Percentiles rank a stretch among this genome's conserved stretches.
These are phyloP conservation scores for Thalpophila matura DNA, from an alignment of 2,888 invertebrate species.

Conservation along the genomic window DNA sequence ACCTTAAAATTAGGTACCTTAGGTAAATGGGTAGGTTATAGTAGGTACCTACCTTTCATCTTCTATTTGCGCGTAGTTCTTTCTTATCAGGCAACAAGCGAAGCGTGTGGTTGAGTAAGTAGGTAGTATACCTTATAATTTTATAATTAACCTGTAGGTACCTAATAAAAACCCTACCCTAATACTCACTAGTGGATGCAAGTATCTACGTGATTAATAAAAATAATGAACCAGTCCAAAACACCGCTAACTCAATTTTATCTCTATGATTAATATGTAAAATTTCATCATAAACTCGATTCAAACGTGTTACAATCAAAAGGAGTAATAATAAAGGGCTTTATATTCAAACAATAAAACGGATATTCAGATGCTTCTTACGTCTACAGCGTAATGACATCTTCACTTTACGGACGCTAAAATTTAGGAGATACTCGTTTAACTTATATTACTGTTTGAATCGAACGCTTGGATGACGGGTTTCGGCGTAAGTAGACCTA, in stretches of 20 bases:
- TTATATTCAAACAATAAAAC: conserved; percentile 88
- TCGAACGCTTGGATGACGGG: conserved; percentile 55
- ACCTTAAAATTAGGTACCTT: too few relatives aligned
- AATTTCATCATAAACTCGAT: conserved; percentile 76
- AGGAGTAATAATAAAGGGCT: conserved; percentile 82
- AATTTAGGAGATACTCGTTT: conserved; percentile 82
- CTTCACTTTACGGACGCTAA: conserved; percentile 84
- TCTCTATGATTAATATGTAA: conserved; percentile 65
- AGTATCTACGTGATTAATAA: conserved; percentile 41
- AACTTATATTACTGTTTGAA: conserved; percentile 75
- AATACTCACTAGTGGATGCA: background rate
- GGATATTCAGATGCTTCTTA: conserved; percentile 83
- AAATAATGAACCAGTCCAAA: conserved; percentile 54
- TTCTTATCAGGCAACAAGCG: too few relatives aligned
- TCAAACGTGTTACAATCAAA: conserved; percentile 82
- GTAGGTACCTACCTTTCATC: too few relatives aligned
- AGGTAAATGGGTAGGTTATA: too few relatives aligned
- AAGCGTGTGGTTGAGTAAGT: too few relatives aligned
- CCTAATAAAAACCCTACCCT: too few relatives aligned
- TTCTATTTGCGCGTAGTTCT: too few relatives aligned
- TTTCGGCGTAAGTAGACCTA: conserved; percentile 48
- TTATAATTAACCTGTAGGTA: conserved; percentile 13
- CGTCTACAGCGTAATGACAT: conserved; percentile 82
- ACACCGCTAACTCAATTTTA: conserved; percentile 49
- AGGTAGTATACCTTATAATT: conserved; percentile 6